These are phyloP conservation scores for Zosterops hypoxanthus DNA, from an alignment of 2,113 vertebrate species.

Conservation along the genomic window DNA sequence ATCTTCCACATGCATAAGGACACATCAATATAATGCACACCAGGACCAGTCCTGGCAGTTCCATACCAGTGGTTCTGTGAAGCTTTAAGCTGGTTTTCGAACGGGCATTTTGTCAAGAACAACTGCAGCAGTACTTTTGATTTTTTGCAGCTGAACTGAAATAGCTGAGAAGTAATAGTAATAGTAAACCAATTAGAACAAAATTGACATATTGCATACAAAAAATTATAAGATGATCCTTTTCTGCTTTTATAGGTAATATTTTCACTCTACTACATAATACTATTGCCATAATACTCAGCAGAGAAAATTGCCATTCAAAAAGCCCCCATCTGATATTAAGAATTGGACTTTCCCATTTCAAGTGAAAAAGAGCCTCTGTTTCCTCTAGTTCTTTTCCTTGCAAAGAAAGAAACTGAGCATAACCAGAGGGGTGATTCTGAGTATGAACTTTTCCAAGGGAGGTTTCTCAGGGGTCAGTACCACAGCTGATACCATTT, in stretches of 20 bases:
- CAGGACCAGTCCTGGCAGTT: background rate
- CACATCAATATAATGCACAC: background rate
- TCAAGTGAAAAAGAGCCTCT: background rate
- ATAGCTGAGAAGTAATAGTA: background rate
- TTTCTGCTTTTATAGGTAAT: background rate
- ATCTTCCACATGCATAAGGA: background rate
- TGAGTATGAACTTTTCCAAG: background rate
- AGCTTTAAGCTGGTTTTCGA: background rate
- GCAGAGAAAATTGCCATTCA: background rate
- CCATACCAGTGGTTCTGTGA: background rate
- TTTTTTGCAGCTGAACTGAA: slow-evolving; percentile 2
- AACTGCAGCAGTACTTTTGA: background rate
- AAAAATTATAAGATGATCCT: background rate
- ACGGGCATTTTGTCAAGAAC: slow-evolving; percentile 18
- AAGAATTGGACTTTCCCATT: background rate
- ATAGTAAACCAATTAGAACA: background rate
- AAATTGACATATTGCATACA: background rate
- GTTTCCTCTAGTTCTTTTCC: background rate
- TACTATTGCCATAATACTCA: background rate
- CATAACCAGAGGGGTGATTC: background rate
- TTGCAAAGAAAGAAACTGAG: background rate
- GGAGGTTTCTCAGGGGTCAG: background rate
- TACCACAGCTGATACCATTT: background rate
- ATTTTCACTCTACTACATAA: background rate
- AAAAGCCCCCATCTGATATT: background rate